Percentiles rank a stretch among this genome's conserved stretches.
Conservation (phyloP, 2,797 vertebrate genomes). For the Silurus aristotelis region DNA sequence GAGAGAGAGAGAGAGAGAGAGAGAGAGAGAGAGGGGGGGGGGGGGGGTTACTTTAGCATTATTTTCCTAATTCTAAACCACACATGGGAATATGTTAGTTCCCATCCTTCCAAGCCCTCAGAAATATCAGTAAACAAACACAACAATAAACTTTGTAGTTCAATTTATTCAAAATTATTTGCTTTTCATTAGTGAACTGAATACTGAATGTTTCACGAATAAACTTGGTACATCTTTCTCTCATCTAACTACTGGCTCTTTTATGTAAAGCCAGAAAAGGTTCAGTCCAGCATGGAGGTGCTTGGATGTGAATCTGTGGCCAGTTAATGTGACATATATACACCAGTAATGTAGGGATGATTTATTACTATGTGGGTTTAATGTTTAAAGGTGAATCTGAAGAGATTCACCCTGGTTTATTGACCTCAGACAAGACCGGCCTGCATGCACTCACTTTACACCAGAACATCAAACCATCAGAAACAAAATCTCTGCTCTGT, state of each 20-base stretch:
- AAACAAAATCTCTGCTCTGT: conserved; percentile 27
- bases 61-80: neutral
- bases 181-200: neutral
- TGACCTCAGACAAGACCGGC: conserved; percentile 6
- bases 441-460: conserved; percentile 33
- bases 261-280: conserved; percentile 16
- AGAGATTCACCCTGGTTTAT: neutral
- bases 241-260: conserved; percentile 7
- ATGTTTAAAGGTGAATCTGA: conserved; percentile 20
- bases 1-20: too few relatives aligned
- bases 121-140: neutral
- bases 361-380: conserved; percentile 31
- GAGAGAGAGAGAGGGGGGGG: too few relatives aligned
- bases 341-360: conserved; percentile 17
- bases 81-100: neutral
- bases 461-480: conserved; percentile 4
- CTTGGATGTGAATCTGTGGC: conserved; percentile 23
- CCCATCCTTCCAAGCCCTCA: neutral
- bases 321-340: conserved; percentile 12
- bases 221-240: neutral
- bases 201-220: neutral
- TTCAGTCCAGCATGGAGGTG: neutral
- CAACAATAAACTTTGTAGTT: neutral
- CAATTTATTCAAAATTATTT: neutral
- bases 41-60: neutral